phyloP scores from a whole-genome alignment of 1,140 invertebrate genomes.

The Arion vulgaris region DNA sequence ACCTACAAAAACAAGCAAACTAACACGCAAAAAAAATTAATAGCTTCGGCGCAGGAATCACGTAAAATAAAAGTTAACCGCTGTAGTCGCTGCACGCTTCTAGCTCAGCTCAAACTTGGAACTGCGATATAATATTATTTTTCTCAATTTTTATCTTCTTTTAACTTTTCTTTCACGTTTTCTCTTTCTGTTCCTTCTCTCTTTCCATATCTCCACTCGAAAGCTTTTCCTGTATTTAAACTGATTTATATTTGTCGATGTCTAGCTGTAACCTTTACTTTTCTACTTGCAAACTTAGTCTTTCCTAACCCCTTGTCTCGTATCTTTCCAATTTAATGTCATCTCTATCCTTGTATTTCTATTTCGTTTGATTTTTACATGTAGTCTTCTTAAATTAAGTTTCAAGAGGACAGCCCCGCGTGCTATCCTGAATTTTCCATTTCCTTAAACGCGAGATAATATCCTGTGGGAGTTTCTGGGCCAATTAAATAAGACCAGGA shows the following conservation, averaged over 20 bases:
- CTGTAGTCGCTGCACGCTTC: no score
- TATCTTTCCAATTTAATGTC: background rate
- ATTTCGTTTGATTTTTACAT: background rate
- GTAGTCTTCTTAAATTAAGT: background rate
- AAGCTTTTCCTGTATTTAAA: background rate
- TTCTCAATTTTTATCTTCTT: background rate
- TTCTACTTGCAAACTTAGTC: background rate
- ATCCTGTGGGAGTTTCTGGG: constrained; percentile 12
- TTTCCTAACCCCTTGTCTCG: background rate
- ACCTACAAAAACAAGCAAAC: no score
- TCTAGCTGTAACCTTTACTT: background rate
- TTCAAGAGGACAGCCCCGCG: background rate
- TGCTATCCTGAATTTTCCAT: constrained; percentile 22
- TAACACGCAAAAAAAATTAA: no score
- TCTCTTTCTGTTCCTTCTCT: constrained; percentile 18
- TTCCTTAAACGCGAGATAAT: constrained; percentile 14
- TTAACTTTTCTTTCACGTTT: background rate
- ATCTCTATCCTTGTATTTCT: background rate
- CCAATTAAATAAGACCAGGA: background rate
- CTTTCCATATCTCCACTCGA: constrained; percentile 9
- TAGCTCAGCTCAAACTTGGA: no score
- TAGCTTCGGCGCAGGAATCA: no score
- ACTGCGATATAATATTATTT: no score
- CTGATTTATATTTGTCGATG: background rate
- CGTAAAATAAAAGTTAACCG: no score